These are phyloP conservation scores for Prunella strophiata DNA, from an alignment of 2,797 vertebrate species.

Conservation along the genomic window DNA sequence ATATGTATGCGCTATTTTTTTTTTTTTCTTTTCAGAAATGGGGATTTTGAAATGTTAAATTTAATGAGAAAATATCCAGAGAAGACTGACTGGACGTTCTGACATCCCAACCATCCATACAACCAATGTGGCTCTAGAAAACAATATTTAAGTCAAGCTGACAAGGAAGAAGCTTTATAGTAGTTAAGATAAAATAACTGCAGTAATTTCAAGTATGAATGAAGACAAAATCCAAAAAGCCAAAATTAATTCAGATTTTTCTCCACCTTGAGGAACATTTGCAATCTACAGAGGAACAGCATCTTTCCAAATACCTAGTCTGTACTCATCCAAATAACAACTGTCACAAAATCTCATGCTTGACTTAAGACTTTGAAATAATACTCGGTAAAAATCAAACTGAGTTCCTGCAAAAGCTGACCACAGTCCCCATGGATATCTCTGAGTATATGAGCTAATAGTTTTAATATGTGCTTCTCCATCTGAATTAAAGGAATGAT, in stretches of 20 bases:
- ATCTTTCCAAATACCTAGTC: neutral
- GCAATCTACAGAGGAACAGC: neutral
- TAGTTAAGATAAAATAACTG: neutral
- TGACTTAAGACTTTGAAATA: neutral
- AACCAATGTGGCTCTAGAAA: neutral
- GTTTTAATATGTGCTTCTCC: neutral
- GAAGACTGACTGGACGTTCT: neutral
- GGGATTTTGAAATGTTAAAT: neutral
- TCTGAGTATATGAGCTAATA: neutral
- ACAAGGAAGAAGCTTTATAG: neutral
- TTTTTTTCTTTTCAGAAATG: neutral
- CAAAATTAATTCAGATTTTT: neutral
- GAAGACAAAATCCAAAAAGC: neutral
- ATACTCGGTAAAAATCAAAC: neutral
- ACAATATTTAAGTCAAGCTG: neutral
- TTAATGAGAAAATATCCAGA: no score
- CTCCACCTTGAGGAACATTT: neutral
- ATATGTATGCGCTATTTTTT: accelerated
- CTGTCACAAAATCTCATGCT: neutral
- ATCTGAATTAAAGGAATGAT: neutral
- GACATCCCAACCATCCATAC: neutral
- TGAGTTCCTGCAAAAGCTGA: neutral
- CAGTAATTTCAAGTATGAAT: neutral
- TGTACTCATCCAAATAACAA: neutral
- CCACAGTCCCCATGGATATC: neutral